These are phyloP conservation scores for Volucella inflata DNA, from an alignment of 2,888 invertebrate genomes.

Conservation along the genomic window DNA sequence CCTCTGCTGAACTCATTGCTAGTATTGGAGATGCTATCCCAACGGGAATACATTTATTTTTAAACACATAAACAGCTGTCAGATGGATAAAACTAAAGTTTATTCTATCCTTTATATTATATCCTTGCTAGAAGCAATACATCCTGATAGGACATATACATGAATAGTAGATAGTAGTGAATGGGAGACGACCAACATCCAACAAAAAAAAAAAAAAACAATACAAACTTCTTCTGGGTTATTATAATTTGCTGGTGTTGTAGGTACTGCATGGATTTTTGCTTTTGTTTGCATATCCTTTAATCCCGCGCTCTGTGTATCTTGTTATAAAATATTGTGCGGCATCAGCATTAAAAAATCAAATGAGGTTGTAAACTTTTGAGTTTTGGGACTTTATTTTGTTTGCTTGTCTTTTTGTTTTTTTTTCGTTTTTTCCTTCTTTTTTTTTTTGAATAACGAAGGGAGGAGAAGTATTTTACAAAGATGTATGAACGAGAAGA, in stretches of 20 bases:
- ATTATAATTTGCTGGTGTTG: conserved; percentile 41
- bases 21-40: background rate
- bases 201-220: conserved; percentile 9
- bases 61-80: conserved; percentile 47
- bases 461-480: background rate
- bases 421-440: too few relatives aligned
- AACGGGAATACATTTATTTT: conserved; percentile 13
- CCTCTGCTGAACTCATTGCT: too few relatives aligned
- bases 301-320: conserved; percentile 35
- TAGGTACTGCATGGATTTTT: conserved; percentile 26
- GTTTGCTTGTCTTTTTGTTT: background rate
- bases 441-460: background rate
- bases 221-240: conserved; percentile 34
- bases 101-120: conserved; percentile 39
- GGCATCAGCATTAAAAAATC: conserved; percentile 59
- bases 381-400: conserved; percentile 29
- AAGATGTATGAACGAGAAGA: conserved; percentile 1
- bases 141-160: conserved; percentile 13
- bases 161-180: background rate
- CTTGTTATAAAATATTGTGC: conserved; percentile 53
- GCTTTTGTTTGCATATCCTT: conserved; percentile 38
- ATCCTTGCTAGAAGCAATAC: background rate
- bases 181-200: background rate
- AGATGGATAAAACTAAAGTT: conserved; percentile 40
- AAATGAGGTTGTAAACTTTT: conserved; percentile 62